Percentiles rank a stretch among this genome's conserved stretches.
phyloP scores from a whole-genome alignment of 1,140 invertebrate genomes.

The Ditylenchus dipsaci region DNA sequence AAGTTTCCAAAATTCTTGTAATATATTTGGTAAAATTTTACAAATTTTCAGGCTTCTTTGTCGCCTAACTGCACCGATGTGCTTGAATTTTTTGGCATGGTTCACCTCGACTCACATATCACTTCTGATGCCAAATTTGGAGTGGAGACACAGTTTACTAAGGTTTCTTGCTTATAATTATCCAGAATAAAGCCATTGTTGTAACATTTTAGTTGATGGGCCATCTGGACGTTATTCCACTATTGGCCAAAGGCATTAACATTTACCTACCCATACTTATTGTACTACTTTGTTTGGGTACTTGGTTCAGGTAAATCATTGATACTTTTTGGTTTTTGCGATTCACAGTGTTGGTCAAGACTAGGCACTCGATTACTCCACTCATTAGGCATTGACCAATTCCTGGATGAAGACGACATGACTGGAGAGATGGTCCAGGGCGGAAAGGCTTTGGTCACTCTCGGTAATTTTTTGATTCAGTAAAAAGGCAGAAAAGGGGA shows the following conservation, averaged over 20 bases:
- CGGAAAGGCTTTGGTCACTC: constrained; percentile 41
- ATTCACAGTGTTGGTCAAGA: constrained; percentile 20
- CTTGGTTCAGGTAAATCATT: constrained; percentile 69
- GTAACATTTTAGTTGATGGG: constrained; percentile 81
- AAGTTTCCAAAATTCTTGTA: constrained; percentile 3
- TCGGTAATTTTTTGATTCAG: constrained; percentile 23
- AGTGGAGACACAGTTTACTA: constrained; percentile 57
- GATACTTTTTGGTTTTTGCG: neutral
- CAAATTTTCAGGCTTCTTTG: constrained; percentile 76
- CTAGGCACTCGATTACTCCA: constrained; percentile 53
- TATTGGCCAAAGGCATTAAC: constrained; percentile 95
- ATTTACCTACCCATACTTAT: constrained; percentile 98
- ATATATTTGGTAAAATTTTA: constrained; percentile 4
- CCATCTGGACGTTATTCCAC: constrained; percentile 94
- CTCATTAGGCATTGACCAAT: constrained; percentile 54
- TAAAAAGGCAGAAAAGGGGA: neutral
- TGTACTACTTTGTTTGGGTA: constrained; percentile 83
- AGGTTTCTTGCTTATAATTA: constrained; percentile 21
- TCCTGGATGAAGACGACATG: constrained; percentile 55
- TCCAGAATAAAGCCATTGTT: neutral
- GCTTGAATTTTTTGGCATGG: constrained; percentile 94
- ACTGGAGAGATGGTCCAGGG: constrained; percentile 52
- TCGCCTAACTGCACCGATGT: constrained; percentile 91
- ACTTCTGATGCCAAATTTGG: constrained; percentile 68
- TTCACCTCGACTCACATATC: constrained; percentile 95